Evolutionary conservation across 2,888 invertebrate species (phyloP).

Genomic region (Bellardia pandia): DNA sequence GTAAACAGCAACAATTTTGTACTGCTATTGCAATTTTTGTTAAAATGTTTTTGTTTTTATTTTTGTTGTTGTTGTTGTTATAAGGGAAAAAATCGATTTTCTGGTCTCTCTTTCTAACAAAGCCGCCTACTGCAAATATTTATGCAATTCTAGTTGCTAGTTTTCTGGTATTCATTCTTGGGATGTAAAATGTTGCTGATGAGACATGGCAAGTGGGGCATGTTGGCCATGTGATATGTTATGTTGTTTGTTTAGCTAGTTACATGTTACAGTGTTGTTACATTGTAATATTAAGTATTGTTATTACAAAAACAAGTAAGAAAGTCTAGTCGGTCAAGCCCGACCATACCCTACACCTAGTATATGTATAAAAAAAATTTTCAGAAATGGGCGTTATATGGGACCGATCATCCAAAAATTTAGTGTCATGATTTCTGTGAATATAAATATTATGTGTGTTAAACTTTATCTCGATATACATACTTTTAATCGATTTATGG

Average conservation of each 20-base stretch:
- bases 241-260: slow-evolving; percentile 27
- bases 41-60: not conserved
- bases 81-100: slow-evolving; percentile 55
- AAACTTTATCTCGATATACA: no score
- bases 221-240: slow-evolving; percentile 18
- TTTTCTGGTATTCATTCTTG: slow-evolving; percentile 63
- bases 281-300: slow-evolving; percentile 46
- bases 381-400: no score
- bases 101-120: slow-evolving; percentile 67
- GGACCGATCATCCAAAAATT: no score
- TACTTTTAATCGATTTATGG: no score
- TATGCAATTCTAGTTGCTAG: slow-evolving; percentile 53
- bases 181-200: slow-evolving; percentile 35
- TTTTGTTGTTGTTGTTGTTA: slow-evolving; percentile 25
- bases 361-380: no score
- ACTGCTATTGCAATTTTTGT: slow-evolving; percentile 23
- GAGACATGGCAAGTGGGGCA: slow-evolving; percentile 25
- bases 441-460: no score
- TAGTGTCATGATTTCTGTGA: no score
- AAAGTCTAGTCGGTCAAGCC: no score
- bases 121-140: slow-evolving; percentile 71
- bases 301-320: slow-evolving; percentile 43
- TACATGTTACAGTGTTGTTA: slow-evolving; percentile 35
- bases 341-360: no score
- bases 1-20: slow-evolving; percentile 59